Conservation (phyloP, 2,888 invertebrate genomes). For the Apomyelois bistriatella region DNA sequence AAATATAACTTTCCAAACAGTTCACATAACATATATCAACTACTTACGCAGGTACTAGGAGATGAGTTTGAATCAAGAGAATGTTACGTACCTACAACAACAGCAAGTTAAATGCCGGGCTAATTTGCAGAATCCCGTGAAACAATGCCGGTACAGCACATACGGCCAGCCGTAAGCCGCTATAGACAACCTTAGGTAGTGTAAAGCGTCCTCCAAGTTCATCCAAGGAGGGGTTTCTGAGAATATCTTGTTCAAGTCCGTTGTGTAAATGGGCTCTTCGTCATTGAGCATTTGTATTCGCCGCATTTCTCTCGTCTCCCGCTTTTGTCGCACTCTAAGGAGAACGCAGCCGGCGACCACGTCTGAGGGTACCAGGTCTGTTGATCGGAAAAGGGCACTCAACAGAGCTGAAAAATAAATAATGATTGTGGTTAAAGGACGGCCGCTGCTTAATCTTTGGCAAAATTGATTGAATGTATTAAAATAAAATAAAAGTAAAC, state of each 20-base stretch:
- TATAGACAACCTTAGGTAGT: conserved; percentile 89
- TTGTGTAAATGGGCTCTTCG: conserved; percentile 83
- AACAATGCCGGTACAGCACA: conserved; percentile 87
- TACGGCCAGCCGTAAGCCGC: conserved; percentile 95
- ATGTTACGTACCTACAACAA: conserved; percentile 81
- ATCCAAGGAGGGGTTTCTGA: conserved; percentile 88
- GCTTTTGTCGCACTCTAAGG: conserved; percentile 87
- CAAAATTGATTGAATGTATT: no score
- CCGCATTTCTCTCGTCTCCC: conserved; percentile 85
- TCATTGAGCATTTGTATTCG: conserved; percentile 83
- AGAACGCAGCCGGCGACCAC: conserved; percentile 92
- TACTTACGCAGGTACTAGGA: no score
- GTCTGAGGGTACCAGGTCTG: conserved; percentile 93
- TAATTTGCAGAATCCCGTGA: conserved; percentile 87
- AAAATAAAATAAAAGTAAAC: no score
- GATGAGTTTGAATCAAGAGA: no score
- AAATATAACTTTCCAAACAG: no score
- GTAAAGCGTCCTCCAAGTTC: conserved; percentile 86
- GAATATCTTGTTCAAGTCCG: conserved; percentile 82
- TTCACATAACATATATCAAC: no score
- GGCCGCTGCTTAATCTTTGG: no score
- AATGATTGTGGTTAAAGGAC: neutral
- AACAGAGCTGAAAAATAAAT: conserved; percentile 80
- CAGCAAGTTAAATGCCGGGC: conserved; percentile 85
- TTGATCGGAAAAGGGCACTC: conserved; percentile 89